A percentile compares a stretch with the other conserved stretches of the same genome.
These are phyloP conservation scores for Dasyurus viverrinus DNA, from an alignment of 2,113 vertebrate species.

Conservation along the genomic window DNA sequence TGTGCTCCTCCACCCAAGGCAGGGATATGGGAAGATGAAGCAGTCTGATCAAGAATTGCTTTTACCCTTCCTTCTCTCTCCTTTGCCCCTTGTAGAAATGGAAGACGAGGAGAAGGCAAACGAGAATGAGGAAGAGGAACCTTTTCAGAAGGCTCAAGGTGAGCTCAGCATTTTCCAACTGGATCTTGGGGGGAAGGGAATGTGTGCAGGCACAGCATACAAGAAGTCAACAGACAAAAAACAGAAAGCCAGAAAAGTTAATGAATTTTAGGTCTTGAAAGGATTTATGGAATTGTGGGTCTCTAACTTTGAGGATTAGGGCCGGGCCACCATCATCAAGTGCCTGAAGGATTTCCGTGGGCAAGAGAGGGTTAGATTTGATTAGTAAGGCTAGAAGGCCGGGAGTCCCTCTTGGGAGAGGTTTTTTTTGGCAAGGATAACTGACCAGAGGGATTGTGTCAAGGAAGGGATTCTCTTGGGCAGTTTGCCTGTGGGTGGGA, in stretches of 20 bases:
- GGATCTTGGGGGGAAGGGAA: conserved; percentile 31
- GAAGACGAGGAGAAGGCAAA: neutral
- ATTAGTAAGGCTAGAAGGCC: neutral
- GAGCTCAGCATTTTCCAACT: neutral
- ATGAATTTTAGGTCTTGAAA: neutral
- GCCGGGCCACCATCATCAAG: neutral
- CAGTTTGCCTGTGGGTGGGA: neutral
- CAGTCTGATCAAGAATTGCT: too few species aligned
- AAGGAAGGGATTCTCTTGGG: neutral
- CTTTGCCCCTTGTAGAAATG: neutral
- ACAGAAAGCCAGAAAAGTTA: neutral
- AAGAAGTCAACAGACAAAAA: neutral
- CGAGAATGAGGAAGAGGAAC: neutral
- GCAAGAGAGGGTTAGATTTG: neutral
- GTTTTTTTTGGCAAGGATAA: neutral
- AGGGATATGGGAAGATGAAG: neutral
- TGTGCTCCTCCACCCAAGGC: neutral
- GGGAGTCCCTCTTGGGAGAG: neutral
- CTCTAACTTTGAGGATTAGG: neutral
- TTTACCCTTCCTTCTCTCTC: neutral
- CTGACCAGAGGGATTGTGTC: neutral
- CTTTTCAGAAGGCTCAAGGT: neutral
- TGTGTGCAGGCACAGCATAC: neutral
- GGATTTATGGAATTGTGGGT: neutral
- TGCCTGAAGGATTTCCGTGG: neutral